Evolutionary conservation across 2,888 invertebrate species (phyloP).

Genomic region (Calameuta filiformis): DNA sequence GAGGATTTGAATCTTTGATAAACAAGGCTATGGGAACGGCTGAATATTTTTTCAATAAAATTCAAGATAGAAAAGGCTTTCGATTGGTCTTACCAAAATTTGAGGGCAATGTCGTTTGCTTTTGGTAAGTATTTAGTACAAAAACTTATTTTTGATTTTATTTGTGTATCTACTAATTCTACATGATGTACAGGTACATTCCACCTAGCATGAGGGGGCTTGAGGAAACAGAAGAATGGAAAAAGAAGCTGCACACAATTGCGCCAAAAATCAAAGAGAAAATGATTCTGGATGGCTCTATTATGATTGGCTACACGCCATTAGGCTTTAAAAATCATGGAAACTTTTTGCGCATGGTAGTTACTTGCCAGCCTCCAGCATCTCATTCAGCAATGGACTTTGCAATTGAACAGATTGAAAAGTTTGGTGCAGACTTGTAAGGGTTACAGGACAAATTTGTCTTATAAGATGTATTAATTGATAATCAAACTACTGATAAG

Average conservation of each 20-base stretch:
- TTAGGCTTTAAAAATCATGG: constrained; percentile 71
- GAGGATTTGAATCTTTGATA: constrained; percentile 71
- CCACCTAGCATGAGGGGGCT: constrained; percentile 67
- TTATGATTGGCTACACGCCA: constrained; percentile 85
- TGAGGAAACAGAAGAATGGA: constrained; percentile 68
- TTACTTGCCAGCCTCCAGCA: constrained; percentile 77
- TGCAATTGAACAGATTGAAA: constrained; percentile 74
- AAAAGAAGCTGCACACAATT: constrained; percentile 67
- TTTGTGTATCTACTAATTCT: not conserved
- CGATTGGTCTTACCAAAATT: constrained; percentile 72
- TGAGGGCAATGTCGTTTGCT: constrained; percentile 88
- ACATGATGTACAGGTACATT: constrained; percentile 70
- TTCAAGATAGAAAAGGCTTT: constrained; percentile 71
- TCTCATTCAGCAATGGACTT: constrained; percentile 71
- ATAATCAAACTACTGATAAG: too few species aligned
- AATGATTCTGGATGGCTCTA: constrained; percentile 72
- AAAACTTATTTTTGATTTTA: not conserved
- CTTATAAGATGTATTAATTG: too few species aligned
- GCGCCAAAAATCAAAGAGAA: constrained; percentile 79
- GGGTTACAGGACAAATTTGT: too few species aligned
- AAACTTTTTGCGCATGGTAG: constrained; percentile 83
- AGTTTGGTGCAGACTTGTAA: constrained; percentile 68
- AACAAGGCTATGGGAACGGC: constrained; percentile 76
- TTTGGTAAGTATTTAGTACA: constrained; percentile 79
- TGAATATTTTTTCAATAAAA: constrained; percentile 68